These are phyloP conservation scores for Spodoptera picta DNA, from an alignment of 2,888 invertebrate species.

Conservation along the genomic window DNA sequence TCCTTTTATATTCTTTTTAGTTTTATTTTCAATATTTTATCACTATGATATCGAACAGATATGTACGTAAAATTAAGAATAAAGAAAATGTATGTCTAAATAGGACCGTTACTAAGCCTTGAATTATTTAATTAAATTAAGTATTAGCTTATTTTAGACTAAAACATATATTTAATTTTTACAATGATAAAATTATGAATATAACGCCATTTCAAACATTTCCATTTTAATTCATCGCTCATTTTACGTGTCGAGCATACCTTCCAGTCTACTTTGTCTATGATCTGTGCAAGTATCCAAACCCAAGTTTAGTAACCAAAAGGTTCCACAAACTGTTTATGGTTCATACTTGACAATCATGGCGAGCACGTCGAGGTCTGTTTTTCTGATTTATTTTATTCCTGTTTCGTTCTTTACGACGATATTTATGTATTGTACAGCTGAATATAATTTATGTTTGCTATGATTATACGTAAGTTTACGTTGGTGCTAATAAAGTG, in stretches of 20 bases:
- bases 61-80: no score
- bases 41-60: no score
- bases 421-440: constrained; percentile 63
- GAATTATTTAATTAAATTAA: no score
- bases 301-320: constrained; percentile 11
- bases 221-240: no score
- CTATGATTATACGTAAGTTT: constrained; percentile 71
- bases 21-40: no score
- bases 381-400: constrained; percentile 79
- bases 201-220: no score
- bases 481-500: constrained; percentile 53
- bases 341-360: constrained; percentile 83
- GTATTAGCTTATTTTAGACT: no score
- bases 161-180: no score
- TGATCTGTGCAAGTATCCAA: constrained; percentile 31
- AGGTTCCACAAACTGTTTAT: constrained; percentile 61
- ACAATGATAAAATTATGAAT: no score
- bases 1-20: no score
- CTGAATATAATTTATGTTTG: constrained; percentile 65
- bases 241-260: constrained; percentile 31
- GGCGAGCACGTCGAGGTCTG: constrained; percentile 91
- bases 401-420: constrained; percentile 63
- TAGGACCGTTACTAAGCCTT: no score
- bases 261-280: constrained; percentile 30
- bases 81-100: no score